These are phyloP conservation scores for Drosophila suzukii DNA, from an alignment of 1,140 invertebrate genomes.

Conservation along the genomic window DNA sequence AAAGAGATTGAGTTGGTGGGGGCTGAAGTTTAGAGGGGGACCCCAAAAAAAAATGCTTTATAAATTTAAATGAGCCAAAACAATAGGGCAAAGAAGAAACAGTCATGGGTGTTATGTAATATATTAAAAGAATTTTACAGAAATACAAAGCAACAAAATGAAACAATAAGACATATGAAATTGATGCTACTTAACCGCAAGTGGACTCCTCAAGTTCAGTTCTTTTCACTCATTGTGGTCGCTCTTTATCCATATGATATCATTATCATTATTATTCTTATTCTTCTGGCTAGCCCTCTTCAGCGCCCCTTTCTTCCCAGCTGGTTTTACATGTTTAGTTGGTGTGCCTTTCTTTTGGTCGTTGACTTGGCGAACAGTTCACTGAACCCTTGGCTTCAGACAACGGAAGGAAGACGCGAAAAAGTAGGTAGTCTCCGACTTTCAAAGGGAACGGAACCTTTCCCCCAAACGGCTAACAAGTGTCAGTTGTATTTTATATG, in stretches of 20 bases:
- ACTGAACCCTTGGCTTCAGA: constrained; percentile 25
- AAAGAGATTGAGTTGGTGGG: constrained; percentile 6
- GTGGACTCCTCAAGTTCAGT: constrained; percentile 38
- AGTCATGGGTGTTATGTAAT: constrained; percentile 35
- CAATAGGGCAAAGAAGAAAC: constrained; percentile 9
- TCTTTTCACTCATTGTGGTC: constrained; percentile 31
- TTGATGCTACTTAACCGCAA: constrained; percentile 23
- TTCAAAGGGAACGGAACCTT: constrained; percentile 39
- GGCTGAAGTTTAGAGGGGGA: background rate
- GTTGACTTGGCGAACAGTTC: constrained; percentile 51
- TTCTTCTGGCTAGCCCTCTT: constrained; percentile 11
- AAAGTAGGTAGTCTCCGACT: constrained; percentile 22
- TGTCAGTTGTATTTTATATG: constrained; percentile 29
- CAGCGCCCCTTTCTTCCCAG: constrained; percentile 9
- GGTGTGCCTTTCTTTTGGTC: constrained; percentile 59
- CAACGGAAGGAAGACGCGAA: constrained; percentile 14
- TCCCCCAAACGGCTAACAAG: constrained; percentile 26
- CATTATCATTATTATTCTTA: constrained; percentile 49
- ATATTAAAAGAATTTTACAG: constrained; percentile 7
- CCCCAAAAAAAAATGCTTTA: constrained; percentile 36
- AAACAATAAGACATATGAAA: constrained; percentile 25
- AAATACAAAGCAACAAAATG: constrained; percentile 11
- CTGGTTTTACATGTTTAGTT: constrained; percentile 41
- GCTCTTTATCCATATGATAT: constrained; percentile 52
- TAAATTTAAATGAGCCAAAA: constrained; percentile 58